phyloP scores from a whole-genome alignment of 2,888 invertebrate species.

The Cataglyphis cursor region DNA sequence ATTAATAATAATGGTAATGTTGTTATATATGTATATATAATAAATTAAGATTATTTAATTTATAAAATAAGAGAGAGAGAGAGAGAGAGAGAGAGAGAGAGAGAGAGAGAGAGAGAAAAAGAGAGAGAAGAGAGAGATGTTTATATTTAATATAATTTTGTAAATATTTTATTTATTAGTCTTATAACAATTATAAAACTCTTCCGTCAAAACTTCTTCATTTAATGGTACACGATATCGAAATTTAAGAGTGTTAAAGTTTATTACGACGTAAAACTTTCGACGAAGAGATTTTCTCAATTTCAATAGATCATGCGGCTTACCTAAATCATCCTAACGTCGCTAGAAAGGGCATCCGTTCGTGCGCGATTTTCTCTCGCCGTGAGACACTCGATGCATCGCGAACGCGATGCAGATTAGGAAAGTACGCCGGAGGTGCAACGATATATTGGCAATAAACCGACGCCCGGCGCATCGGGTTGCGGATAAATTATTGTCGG shows the following conservation, averaged over 20 bases:
- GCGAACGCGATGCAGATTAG: conserved; percentile 60
- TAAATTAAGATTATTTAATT: background rate
- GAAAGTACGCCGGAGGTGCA: conserved; percentile 60
- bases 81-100: background rate
- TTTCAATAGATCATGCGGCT: conserved; percentile 13
- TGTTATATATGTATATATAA: background rate
- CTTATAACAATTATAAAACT: background rate
- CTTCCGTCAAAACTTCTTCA: background rate
- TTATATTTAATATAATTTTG: background rate
- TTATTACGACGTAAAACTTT: background rate
- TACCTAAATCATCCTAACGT: conserved; percentile 49
- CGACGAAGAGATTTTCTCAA: conserved; percentile 18
- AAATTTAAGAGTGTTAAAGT: background rate
- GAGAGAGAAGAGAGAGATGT: background rate
- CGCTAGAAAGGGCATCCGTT: conserved; percentile 43
- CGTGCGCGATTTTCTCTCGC: conserved; percentile 42
- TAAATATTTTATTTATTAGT: background rate
- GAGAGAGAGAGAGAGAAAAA: too few species aligned
- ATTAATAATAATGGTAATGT: background rate
- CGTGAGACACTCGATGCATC: conserved; percentile 54
- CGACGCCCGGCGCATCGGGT: conserved; percentile 59
- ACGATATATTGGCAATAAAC: conserved; percentile 66
- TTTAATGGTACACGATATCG: background rate
- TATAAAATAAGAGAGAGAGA: too few species aligned
- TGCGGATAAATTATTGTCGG: conserved; percentile 61